phyloP scores from a whole-genome alignment of 2,888 invertebrate species.

The Rhimphoctona megacephalus region DNA sequence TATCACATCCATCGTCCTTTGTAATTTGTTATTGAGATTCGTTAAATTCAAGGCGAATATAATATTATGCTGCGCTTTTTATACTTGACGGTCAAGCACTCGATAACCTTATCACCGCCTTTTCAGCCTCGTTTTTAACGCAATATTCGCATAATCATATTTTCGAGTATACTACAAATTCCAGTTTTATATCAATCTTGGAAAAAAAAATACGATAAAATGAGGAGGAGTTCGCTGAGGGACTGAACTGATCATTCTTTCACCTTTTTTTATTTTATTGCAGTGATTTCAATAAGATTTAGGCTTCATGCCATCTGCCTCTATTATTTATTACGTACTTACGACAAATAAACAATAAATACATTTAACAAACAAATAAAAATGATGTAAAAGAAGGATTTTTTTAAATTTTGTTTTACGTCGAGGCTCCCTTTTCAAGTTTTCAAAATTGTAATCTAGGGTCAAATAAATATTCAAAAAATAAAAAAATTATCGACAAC shows the following conservation, averaged over 20 bases:
- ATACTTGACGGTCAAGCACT: constrained; percentile 20
- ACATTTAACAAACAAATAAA: background rate
- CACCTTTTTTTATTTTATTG: background rate
- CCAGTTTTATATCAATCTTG: constrained; percentile 11
- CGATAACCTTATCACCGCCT: constrained; percentile 10
- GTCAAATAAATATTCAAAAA: background rate
- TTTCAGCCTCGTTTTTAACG: background rate
- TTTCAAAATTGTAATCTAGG: background rate
- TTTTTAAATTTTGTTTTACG: background rate
- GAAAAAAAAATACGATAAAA: background rate
- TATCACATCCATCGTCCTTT: constrained; percentile 8
- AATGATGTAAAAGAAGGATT: background rate
- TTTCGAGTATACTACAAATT: constrained; percentile 10
- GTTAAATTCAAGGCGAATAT: constrained; percentile 6
- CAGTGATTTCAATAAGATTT: background rate
- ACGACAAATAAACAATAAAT: background rate
- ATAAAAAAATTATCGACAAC: background rate
- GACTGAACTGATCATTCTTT: background rate
- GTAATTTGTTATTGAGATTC: constrained; percentile 18
- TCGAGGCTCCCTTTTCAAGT: background rate
- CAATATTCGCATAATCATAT: background rate
- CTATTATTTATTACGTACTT: too few species aligned
- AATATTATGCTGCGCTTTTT: constrained; percentile 14
- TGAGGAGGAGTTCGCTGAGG: background rate
- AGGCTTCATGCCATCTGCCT: too few species aligned